Evolutionary conservation across 2,888 invertebrate genomes (phyloP).

Genomic region (Ectemnius cavifrons): DNA sequence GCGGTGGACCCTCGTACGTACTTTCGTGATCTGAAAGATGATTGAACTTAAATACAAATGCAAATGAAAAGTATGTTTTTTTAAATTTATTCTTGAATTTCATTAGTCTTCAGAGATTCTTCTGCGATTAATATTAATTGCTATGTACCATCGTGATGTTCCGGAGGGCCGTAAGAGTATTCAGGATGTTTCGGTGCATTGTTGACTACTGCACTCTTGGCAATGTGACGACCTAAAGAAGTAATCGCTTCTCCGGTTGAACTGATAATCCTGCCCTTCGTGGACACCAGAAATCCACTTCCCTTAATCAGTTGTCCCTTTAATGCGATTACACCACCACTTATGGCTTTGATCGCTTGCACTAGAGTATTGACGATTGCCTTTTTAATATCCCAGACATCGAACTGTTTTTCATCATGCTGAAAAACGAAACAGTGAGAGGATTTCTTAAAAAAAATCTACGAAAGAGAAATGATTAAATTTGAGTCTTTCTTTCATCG

Average conservation of each 20-base stretch:
- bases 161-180: conserved; percentile 61
- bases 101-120: too few relatives aligned
- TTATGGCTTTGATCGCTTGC: conserved; percentile 93
- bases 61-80: too few relatives aligned
- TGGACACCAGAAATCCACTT: conserved; percentile 84
- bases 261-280: conserved; percentile 84
- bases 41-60: neutral
- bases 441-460: too few relatives aligned
- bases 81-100: too few relatives aligned
- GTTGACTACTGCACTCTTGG: conserved; percentile 84
- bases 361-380: conserved; percentile 89
- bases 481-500: too few relatives aligned
- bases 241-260: conserved; percentile 89
- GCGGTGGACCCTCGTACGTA: conserved; percentile 67
- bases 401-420: conserved; percentile 77
- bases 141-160: neutral
- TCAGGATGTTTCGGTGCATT: conserved; percentile 75
- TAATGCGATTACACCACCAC: conserved; percentile 91
- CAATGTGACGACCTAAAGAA: conserved; percentile 88
- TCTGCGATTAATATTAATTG: too few relatives aligned
- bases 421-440: neutral
- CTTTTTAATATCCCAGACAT: conserved; percentile 89
- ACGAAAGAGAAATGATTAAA: too few relatives aligned
- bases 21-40: conserved; percentile 53
- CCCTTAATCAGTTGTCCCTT: conserved; percentile 93